Evolutionary conservation across 2,888 invertebrate species (phyloP).

Genomic region (Sarcophaga carnaria): DNA sequence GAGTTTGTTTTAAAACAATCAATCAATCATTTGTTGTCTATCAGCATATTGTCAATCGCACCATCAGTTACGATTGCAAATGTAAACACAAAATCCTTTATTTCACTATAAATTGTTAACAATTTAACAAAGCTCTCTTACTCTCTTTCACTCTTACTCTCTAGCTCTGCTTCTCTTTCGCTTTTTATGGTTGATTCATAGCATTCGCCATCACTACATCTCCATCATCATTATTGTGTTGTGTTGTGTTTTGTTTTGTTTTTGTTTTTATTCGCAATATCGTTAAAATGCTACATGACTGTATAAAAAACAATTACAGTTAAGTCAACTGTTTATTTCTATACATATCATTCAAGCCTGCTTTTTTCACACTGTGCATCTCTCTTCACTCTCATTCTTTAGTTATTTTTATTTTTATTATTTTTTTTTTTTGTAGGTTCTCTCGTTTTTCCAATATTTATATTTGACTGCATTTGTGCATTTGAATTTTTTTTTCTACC

Average conservation of each 20-base stretch:
- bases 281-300: constrained; percentile 12
- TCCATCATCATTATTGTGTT: too few species aligned
- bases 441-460: not conserved
- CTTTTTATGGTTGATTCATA: too few species aligned
- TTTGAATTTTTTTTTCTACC: too few species aligned
- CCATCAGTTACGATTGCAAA: too few species aligned
- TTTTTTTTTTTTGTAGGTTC: not conserved
- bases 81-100: not conserved
- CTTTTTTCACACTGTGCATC: not conserved
- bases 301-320: constrained; percentile 47
- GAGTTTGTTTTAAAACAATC: constrained; percentile 57
- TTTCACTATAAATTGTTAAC: constrained; percentile 40
- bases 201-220: too few species aligned
- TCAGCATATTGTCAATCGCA: constrained; percentile 41
- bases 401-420: not conserved
- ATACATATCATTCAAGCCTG: too few species aligned
- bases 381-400: not conserved
- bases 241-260: too few species aligned
- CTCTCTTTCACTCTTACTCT: too few species aligned
- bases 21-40: constrained; percentile 27
- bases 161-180: too few species aligned
- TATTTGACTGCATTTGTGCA: not conserved
- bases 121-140: not conserved
- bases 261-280: not conserved
- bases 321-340: constrained; percentile 37